Base-by-base conservation (phyloP, 2,113 vertebrate species). In the Pandion haliaetus region DNA sequence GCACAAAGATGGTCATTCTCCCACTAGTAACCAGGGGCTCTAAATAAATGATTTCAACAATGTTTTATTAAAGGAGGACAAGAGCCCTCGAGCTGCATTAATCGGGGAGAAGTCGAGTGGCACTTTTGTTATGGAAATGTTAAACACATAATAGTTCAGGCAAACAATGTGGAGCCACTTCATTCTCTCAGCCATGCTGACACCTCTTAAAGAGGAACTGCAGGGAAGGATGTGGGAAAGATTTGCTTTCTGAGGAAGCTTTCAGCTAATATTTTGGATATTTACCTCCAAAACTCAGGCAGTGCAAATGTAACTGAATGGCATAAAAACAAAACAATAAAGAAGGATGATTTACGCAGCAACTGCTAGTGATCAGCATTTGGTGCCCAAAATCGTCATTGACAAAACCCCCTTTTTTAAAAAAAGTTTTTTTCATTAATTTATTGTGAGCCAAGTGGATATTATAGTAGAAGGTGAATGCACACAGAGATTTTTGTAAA, bases 41-140 rank as follows among this genome's bases (percentile, higher is more conserved):
- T 98, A 99, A 99, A 99, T 99, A 99, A 98, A 98, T 98, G 98
- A 99, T 99, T 99, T 99, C 99, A 98, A 99, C 99, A 99, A 99
- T 99, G 99, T 99, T 99, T 99, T 99, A 99, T 99, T 99, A 99
- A 98, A 98, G 97, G 97, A 98, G 98, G 98, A 99, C 98, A 98
- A 99, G 99, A 98, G 99, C 99, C 98, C 99, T 99, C 97, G 84
- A 99, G 98, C 98, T 99, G 98, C 99, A 99, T 99, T 99, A 99
- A 99, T 99, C 98, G 99, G 98, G 98, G 98, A 99, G 99, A 99
- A 99, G 99, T 99, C 99, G 99, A 99, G 99, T 99, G 99, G 99
- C 99, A 99, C 99, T 99, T 99, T 99, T 99, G 99, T 99, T 97
- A 99, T 99, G 99, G 98, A 99, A 99, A 99, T 99, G 99, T 99